Percentiles rank a stretch among this genome's conserved stretches.
These are phyloP conservation scores for Sarcophaga peregrina DNA, from an alignment of 1,140 invertebrate species.

Conservation along the genomic window DNA sequence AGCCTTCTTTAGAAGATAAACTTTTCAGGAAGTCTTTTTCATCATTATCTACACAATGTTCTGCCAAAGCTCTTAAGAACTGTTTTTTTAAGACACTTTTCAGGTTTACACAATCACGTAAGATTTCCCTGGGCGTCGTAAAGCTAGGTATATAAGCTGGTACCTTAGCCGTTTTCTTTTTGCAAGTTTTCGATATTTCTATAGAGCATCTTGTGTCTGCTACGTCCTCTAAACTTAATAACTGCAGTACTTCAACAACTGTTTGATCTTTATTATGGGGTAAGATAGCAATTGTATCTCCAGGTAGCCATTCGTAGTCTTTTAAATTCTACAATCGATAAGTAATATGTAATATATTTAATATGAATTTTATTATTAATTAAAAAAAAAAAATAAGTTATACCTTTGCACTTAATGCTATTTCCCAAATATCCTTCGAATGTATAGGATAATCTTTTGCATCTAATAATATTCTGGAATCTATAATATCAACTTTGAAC, in stretches of 20 bases:
- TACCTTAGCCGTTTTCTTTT: slow-evolving; percentile 56
- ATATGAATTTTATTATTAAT: too few relatives aligned
- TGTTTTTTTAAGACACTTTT: slow-evolving; percentile 65
- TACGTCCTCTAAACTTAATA: slow-evolving; percentile 46
- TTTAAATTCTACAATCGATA: neutral
- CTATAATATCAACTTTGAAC: slow-evolving; percentile 43
- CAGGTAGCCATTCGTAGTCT: slow-evolving; percentile 49
- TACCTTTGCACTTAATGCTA: slow-evolving; percentile 48
- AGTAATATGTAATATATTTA: neutral
- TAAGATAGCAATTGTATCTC: slow-evolving; percentile 59
- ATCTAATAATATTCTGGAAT: slow-evolving; percentile 49
- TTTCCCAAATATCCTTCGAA: slow-evolving; percentile 54
- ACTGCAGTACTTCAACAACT: slow-evolving; percentile 50
- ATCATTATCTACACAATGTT: slow-evolving; percentile 47
- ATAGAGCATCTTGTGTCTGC: slow-evolving; percentile 51
- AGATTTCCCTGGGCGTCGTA: slow-evolving; percentile 58
- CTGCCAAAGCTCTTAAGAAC: slow-evolving; percentile 54
- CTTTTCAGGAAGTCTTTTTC: slow-evolving; percentile 53
- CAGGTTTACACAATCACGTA: slow-evolving; percentile 64
- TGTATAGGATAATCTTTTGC: slow-evolving; percentile 43
- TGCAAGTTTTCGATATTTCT: slow-evolving; percentile 45
- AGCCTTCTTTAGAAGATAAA: slow-evolving; percentile 58
- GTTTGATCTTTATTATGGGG: slow-evolving; percentile 49
- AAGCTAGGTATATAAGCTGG: slow-evolving; percentile 63
- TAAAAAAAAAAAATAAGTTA: neutral